These are phyloP conservation scores for Phalera bucephala DNA, from an alignment of 2,888 invertebrate species.

Conservation along the genomic window DNA sequence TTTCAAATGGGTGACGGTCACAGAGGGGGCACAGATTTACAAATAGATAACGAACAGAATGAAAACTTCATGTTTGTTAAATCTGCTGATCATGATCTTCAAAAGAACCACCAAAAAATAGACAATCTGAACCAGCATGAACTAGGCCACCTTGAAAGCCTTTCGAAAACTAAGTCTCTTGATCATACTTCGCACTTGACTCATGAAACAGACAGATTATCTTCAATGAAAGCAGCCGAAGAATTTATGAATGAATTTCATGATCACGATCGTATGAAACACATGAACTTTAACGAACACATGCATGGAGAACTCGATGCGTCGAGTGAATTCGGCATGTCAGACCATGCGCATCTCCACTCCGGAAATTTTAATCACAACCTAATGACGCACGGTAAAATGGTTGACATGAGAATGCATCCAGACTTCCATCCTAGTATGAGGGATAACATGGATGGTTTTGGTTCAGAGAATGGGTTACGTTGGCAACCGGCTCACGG, in stretches of 20 bases:
- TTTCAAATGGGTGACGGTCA: slow-evolving; percentile 4
- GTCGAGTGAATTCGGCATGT: slow-evolving; percentile 14
- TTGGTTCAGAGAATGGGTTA: slow-evolving; percentile 37
- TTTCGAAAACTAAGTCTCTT: slow-evolving; percentile 21
- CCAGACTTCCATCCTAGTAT: slow-evolving; percentile 40
- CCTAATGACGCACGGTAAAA: slow-evolving; percentile 37
- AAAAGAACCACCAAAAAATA: slow-evolving; percentile 13
- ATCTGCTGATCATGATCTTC: slow-evolving; percentile 16
- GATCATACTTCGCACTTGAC: slow-evolving; percentile 10
- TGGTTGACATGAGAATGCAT: slow-evolving; percentile 46
- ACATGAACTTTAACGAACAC: slow-evolving; percentile 3
- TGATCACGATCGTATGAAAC: slow-evolving; percentile 11
- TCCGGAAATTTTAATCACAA: slow-evolving; percentile 18
- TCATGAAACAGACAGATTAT: slow-evolving; percentile 20
- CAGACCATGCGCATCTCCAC: slow-evolving; percentile 11
- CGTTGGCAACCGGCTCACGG: slow-evolving; percentile 52
- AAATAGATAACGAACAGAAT: slow-evolving; percentile 8
- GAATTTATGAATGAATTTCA: slow-evolving; percentile 15
- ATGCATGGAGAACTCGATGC: slow-evolving; percentile 7
- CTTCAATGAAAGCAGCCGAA: slow-evolving; percentile 26
- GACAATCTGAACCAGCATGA: slow-evolving; percentile 3
- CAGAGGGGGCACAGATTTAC: too few relatives aligned
- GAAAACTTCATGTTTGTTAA: slow-evolving; percentile 20
- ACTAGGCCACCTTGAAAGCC: slow-evolving; percentile 1
- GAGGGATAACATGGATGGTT: slow-evolving; percentile 42